Conservation (phyloP, 2,113 vertebrate genomes). For the Halichoerus grypus region DNA sequence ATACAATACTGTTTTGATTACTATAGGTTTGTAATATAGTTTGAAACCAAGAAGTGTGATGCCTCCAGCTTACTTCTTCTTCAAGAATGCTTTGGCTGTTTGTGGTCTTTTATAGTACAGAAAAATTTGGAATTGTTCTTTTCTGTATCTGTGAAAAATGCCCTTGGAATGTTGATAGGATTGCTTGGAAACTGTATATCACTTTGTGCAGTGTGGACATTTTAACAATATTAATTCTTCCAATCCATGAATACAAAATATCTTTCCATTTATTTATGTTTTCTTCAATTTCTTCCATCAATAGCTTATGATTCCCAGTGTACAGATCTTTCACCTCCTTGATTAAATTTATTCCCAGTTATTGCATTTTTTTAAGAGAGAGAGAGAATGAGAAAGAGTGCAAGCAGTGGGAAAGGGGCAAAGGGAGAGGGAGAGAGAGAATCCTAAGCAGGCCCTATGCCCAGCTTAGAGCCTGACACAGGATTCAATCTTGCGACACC, state of each 20-base stretch:
- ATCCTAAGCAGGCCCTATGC: background rate
- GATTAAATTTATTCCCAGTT: background rate
- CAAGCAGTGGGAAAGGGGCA: background rate
- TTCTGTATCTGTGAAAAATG: background rate
- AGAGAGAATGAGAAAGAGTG: background rate
- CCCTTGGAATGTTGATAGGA: background rate
- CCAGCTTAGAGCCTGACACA: background rate
- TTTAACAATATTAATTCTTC: background rate
- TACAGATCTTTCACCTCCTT: background rate
- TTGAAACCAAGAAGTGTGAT: background rate
- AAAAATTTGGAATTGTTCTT: background rate
- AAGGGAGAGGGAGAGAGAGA: background rate
- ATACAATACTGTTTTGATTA: background rate
- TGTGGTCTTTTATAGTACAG: background rate
- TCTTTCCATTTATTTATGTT: background rate
- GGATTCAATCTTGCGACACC: background rate
- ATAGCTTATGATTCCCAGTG: background rate
- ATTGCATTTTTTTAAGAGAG: background rate
- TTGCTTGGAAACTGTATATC: background rate
- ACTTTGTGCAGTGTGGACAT: background rate
- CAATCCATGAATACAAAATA: background rate
- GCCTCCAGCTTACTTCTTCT: background rate
- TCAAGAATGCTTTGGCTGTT: background rate
- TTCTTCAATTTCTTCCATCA: background rate
- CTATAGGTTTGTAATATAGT: background rate